phyloP scores from a whole-genome alignment of 2,113 vertebrate genomes.

The Apodemus sylvaticus region DNA sequence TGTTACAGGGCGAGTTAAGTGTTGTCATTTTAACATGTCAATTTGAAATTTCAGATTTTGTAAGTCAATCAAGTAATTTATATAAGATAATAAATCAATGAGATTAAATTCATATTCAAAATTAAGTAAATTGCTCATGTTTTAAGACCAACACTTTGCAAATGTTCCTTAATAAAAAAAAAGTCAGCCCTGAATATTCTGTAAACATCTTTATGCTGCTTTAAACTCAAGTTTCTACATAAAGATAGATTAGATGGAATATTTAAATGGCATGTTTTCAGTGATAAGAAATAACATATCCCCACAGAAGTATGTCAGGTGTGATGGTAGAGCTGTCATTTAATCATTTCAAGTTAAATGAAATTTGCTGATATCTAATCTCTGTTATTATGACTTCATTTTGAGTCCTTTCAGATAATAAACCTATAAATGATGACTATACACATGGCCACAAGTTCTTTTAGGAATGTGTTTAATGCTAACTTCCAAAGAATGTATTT shows the following conservation, averaged over 20 bases:
- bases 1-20: conserved; percentile 63
- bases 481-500: background rate
- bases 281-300: conserved; percentile 67
- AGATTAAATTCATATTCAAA: background rate
- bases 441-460: background rate
- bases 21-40: conserved; percentile 6
- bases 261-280: conserved; percentile 63
- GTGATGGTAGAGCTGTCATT: conserved; percentile 77
- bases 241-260: background rate
- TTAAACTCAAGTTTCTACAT: conserved; percentile 4
- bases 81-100: conserved; percentile 6
- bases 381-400: conserved; percentile 60
- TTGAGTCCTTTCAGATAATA: conserved; percentile 44
- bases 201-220: background rate
- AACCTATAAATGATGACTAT: background rate
- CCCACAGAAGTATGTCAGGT: conserved; percentile 52
- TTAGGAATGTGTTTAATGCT: background rate
- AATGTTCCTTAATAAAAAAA: background rate
- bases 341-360: conserved; percentile 76
- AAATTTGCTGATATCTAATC: conserved; percentile 58
- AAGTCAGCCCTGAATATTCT: background rate
- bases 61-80: conserved; percentile 40
- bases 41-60: conserved; percentile 36
- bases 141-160: conserved; percentile 38
- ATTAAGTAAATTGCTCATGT: background rate